phyloP scores from a whole-genome alignment of 2,797 vertebrate species.

The Sebastes taczanowskii region DNA sequence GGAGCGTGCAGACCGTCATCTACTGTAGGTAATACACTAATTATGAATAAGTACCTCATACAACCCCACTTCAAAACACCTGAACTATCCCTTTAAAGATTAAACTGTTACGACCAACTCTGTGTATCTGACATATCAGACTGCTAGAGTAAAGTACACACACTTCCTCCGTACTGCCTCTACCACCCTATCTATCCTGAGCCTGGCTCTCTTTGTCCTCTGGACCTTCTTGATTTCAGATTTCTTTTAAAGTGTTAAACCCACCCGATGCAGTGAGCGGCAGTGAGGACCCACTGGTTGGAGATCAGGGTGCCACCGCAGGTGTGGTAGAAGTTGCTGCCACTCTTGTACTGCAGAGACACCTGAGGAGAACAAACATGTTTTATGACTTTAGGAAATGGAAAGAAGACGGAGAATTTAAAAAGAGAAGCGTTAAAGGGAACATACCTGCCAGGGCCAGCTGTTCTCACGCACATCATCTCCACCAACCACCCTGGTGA shows the following conservation, averaged over 20 bases:
- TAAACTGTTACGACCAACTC: background rate
- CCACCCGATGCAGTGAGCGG: slow-evolving; percentile 91
- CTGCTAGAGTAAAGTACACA: background rate
- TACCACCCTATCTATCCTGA: background rate
- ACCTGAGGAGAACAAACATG: slow-evolving; percentile 67
- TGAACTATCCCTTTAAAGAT: background rate
- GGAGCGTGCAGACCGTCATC: too few relatives aligned
- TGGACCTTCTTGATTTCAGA: background rate
- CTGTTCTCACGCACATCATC: slow-evolving; percentile 83
- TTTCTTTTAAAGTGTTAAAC: background rate
- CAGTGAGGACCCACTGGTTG: slow-evolving; percentile 89
- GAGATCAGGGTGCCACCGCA: slow-evolving; percentile 88
- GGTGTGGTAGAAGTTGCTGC: slow-evolving; percentile 81
- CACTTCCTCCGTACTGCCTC: background rate
- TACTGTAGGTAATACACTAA: too few relatives aligned
- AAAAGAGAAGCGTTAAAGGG: background rate
- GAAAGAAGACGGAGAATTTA: background rate
- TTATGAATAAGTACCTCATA: too few relatives aligned
- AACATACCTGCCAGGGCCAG: slow-evolving; percentile 94
- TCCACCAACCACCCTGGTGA: slow-evolving; percentile 85
- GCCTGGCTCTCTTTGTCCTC: background rate
- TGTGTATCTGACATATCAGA: background rate
- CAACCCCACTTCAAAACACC: too few relatives aligned
- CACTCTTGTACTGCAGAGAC: slow-evolving; percentile 86
- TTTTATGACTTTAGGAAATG: background rate